Evolutionary conservation across 2,797 vertebrate species (phyloP), one percentile per base, ranked within the genome.

Genomic region (Hylomyscus alleni): DNA sequence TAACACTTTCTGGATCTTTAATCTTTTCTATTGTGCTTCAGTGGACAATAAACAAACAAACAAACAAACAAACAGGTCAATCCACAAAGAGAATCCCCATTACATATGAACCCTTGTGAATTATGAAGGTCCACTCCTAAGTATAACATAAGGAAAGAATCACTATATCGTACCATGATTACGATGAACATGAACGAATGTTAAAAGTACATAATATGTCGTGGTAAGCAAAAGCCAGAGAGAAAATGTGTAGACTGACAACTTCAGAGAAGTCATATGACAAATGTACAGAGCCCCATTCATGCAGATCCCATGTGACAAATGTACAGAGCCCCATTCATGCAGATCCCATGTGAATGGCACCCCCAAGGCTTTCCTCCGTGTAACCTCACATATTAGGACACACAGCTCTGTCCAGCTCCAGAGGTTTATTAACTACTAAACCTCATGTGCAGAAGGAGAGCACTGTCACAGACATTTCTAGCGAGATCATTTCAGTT

Each of bases 1-100:
- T 96, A 89, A 97, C 52, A 17, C 75, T 90, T 65, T 96, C 95
- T 69, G 54, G 93, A 82, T 89, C 62, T 52, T 54, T 97, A 69
- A 56, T 77, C 80, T 96, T 97, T 89, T 95, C 29, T 40, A 47
- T 37, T 34, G 7, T 73, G 81, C 92, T 93, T 93, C 78, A 29
- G 13, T 19, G 54, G 15, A n/a, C 47, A 82, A 82, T 9, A 62
- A 40, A 62, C 22, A 60, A 26, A 85, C 52, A 62, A 40, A 60
- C 20, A 58, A 26, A 85, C 52, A 83, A 60, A 58, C 12, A 84
- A 12, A 20, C 20, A 72, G 20, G 6, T 0, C 24, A 22, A n/a
- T 9, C 88, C 72, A 76, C 17, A 44, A 50, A 11, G 34, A 58
- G n/a, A 93, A 56, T 90, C 29, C 82, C 26, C 9, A 24, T 19